Evolutionary conservation across 2,888 invertebrate species (phyloP), one percentile per base, ranked within the genome.

Genomic region (Eupelmus urozonus): DNA sequence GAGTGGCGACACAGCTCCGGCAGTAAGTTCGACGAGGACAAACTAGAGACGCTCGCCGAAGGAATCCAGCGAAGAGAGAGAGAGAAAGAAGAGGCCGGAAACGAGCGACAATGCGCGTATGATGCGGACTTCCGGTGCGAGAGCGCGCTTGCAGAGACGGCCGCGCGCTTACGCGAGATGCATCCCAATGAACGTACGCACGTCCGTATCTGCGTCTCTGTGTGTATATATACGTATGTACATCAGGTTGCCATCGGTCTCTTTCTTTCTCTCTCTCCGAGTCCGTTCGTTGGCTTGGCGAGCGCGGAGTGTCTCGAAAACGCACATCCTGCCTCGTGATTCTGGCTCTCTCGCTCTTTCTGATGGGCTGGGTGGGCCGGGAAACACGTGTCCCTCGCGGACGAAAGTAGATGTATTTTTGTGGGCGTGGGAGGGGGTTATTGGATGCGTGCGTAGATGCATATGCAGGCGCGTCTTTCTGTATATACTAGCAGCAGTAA

Each of bases 51-150:
- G 45, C 2, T 13, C 13, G 20, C 67, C 53, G 18, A 18, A 34
- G 18, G 60, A 29, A 60, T 60, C 40, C 9, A 13, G 9, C 13
- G 20, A 51, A 40, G 34, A 18, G 53, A 27, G 13, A 45, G 18
- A 53, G n/a, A 67, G 23, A 55, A 23, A 34, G 1, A 51, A 20
- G 29, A 82, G 83, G 84, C 87, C 88, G 88, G 88, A 89, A 88
- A 86, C 85, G 84, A 85, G 84, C 85, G 87, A 88, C 87, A 86
- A 86, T 87, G 86, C 87, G 87, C 87, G 86, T 87, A 85, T 88
- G 87, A 88, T 87, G 86, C 85, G 85, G 85, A 85, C 85, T 88
- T 89, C 89, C 89, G 88, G 88, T 16, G 16, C 9, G 16, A 13
- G 16, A 7, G 45, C 13, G 16, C 2, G 16, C 9, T 16, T 7